A percentile compares a stretch with the other conserved stretches of the same genome.
phyloP scores from a whole-genome alignment of 1,140 invertebrate species.

The Penaeus chinensis region DNA sequence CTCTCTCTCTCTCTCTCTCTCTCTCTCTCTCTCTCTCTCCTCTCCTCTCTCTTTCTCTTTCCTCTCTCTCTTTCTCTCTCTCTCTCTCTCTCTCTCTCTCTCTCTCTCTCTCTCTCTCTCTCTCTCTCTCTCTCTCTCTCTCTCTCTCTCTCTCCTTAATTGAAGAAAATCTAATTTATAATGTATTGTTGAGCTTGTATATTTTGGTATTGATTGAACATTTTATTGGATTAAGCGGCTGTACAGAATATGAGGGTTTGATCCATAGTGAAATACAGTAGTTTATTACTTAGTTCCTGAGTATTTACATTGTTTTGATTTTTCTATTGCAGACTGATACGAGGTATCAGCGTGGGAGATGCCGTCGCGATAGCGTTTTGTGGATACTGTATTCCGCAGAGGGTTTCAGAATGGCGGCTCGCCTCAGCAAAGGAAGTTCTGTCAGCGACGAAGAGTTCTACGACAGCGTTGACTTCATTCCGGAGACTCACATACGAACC shows the following conservation, averaged over 20 bases:
- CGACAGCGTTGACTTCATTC: slow-evolving; percentile 3
- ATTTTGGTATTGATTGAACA: neutral
- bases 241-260: too few species aligned
- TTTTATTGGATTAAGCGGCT: too few species aligned
- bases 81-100: neutral
- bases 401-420: neutral
- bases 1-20: neutral
- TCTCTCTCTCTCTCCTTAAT: neutral
- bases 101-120: neutral
- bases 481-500: too few species aligned
- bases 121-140: neutral
- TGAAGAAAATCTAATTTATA: neutral
- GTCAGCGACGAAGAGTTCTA: slow-evolving; percentile 6
- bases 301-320: too few species aligned
- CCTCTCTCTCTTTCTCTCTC: neutral
- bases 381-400: neutral
- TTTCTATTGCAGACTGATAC: too few species aligned
- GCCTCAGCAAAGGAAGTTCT: neutral
- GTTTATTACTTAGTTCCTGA: too few species aligned
- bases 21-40: neutral
- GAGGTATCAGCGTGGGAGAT: too few species aligned
- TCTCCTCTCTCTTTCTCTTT: neutral
- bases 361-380: neutral
- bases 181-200: neutral
- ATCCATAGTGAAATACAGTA: too few species aligned